Conservation (phyloP, 1,140 invertebrate species). For the Megathymus violae region DNA sequence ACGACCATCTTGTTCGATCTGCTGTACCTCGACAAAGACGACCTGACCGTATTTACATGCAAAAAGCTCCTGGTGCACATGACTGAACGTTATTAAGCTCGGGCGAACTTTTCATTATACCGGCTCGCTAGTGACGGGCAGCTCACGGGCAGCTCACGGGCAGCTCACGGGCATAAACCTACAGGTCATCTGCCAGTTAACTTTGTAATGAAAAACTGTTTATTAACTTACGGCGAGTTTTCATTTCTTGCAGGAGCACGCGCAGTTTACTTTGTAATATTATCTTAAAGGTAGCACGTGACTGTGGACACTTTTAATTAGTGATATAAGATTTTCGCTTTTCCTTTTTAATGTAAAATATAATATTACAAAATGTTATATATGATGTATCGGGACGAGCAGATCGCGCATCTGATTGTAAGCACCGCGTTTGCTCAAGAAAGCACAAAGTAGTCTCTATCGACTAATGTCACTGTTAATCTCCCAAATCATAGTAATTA, state of each 20-base stretch:
- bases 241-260: background rate
- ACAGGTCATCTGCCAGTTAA: background rate
- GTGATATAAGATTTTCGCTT: too few species aligned
- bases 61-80: background rate
- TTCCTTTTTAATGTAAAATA: too few species aligned
- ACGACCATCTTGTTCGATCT: too few species aligned
- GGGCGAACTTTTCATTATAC: background rate
- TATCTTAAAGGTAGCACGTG: background rate
- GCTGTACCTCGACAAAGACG: background rate
- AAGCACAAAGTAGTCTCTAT: too few species aligned
- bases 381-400: too few species aligned
- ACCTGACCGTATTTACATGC: background rate
- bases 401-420: too few species aligned
- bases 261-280: background rate
- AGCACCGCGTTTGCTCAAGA: too few species aligned
- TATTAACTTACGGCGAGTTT: background rate
- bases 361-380: too few species aligned
- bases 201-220: background rate
- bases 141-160: background rate
- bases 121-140: background rate
- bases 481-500: too few species aligned
- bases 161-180: background rate
- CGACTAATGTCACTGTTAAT: too few species aligned
- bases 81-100: background rate
- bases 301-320: background rate